phyloP scores from a whole-genome alignment of 2,888 invertebrate genomes.

The Cyrtodaria siliqua region DNA sequence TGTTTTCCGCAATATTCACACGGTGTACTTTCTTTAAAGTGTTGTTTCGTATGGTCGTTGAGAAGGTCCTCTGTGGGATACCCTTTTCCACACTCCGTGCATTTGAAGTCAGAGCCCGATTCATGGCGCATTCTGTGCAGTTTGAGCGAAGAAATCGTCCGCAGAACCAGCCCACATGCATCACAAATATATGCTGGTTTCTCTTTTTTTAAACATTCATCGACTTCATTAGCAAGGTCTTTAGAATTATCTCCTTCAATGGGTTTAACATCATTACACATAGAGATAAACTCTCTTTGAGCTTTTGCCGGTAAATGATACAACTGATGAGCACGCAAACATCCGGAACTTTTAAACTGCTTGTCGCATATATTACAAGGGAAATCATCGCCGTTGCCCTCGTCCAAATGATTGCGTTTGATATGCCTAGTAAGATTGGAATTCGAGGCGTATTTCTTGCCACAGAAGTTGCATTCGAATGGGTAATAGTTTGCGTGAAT shows the following conservation, averaged over 20 bases:
- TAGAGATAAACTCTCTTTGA: conserved; percentile 3
- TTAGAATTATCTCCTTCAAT: not conserved
- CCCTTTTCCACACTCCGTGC: not conserved
- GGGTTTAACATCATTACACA: not conserved
- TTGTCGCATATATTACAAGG: conserved; percentile 24
- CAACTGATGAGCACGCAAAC: conserved; percentile 16
- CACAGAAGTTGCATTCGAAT: conserved; percentile 40
- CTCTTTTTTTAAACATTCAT: not conserved
- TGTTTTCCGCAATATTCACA: conserved; percentile 22
- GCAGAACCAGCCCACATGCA: conserved; percentile 30
- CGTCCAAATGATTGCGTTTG: not conserved
- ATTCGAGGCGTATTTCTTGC: conserved; percentile 29
- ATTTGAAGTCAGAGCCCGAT: not conserved
- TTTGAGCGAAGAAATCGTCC: conserved; percentile 2
- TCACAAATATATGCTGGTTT: conserved; percentile 26
- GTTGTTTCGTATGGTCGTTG: conserved; percentile 1
- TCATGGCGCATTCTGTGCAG: conserved; percentile 8
- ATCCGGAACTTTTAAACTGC: not conserved
- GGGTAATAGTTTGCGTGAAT: conserved; percentile 35
- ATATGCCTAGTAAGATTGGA: conserved; percentile 34
- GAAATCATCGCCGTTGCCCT: not conserved
- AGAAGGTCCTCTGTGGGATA: not conserved
- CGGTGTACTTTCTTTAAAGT: not conserved
- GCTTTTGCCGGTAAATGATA: conserved; percentile 7
- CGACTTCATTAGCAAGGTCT: not conserved